Evolutionary conservation across 2,888 invertebrate genomes (phyloP), one percentile per base, ranked within the genome.

Genomic region (Dryococelus australis): DNA sequence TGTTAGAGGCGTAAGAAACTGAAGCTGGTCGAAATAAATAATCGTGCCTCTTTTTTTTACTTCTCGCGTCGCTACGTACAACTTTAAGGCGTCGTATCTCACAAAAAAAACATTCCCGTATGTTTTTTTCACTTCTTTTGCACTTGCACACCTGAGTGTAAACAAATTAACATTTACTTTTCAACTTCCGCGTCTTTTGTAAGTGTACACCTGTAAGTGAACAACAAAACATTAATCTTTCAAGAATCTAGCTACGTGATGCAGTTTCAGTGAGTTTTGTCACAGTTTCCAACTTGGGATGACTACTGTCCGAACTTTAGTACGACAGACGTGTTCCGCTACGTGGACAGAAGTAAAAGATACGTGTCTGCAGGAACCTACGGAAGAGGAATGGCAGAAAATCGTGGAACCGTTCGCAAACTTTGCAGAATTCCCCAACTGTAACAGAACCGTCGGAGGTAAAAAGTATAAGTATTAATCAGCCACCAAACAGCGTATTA

Each of bases 401-500:
- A 79, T 79, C 6, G 79, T 16, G 79, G 79, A 79, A 79, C 24
- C 8, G 79, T 79, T 16, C 79, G n/a, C 6, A 79, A 79, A 79
- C 9, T 9, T 6, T 79, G 79, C 79, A 79, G 9, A 79, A 79
- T 79, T 79, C 20, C 79, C 79, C 8, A 79, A 79, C 79, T 79
- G 79, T 16, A 79, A 10, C 6, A 9, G 79, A 26, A 16, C 79
- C 27, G 79, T 79, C 8, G 79, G 16, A 6, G 79, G 79, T 24
- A 79, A 79, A 16, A 8, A 79, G 16, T n/a, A 79, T 16, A 79
- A 8, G 79, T 10, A 27, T 79, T 9, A 79, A 8, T 79, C 79
- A 79, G 27, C 79, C 6, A 26, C 79, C 8, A 26, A 24, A 79
- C 79, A 79, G 24, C 79, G 79, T 8, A 79, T 79, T 86, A 88